These are phyloP conservation scores for Darevskia nairensis DNA, from an alignment of 2,797 vertebrate species.

Conservation along the genomic window DNA sequence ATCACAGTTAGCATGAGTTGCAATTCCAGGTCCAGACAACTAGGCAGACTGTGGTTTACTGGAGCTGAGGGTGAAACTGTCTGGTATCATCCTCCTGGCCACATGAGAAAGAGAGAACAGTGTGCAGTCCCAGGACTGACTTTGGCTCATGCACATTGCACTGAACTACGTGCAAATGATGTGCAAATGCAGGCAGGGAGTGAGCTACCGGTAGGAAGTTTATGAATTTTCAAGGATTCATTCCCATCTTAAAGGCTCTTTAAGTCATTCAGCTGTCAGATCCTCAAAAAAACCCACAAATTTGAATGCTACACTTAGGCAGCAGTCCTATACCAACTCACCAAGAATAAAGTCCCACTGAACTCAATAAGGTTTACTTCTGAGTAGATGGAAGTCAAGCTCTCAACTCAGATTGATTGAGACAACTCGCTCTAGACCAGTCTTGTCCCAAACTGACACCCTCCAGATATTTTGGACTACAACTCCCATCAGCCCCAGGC, in stretches of 20 bases:
- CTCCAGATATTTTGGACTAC: too few relatives aligned
- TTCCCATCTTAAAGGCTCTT: neutral
- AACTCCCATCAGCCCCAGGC: too few relatives aligned
- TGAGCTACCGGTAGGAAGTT: neutral
- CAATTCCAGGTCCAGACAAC: neutral
- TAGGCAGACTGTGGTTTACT: neutral
- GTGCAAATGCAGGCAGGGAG: neutral
- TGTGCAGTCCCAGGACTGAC: neutral
- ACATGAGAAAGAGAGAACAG: neutral
- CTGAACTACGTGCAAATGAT: neutral
- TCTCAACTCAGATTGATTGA: neutral
- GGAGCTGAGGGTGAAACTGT: neutral
- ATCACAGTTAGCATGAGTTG: neutral
- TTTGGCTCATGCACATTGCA: neutral
- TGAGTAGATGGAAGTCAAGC: neutral
- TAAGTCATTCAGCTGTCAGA: neutral
- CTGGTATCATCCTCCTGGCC: neutral
- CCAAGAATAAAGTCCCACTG: neutral
- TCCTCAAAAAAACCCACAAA: neutral
- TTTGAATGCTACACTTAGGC: neutral
- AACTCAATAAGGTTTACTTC: neutral
- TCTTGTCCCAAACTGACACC: too few relatives aligned
- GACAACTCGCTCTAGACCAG: neutral
- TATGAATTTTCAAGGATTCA: neutral
- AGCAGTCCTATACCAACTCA: neutral